A percentile compares a stretch with the other conserved stretches of the same genome.
Evolutionary conservation across 2,888 invertebrate genomes (phyloP).

Genomic region (Smittia aterrima): DNA sequence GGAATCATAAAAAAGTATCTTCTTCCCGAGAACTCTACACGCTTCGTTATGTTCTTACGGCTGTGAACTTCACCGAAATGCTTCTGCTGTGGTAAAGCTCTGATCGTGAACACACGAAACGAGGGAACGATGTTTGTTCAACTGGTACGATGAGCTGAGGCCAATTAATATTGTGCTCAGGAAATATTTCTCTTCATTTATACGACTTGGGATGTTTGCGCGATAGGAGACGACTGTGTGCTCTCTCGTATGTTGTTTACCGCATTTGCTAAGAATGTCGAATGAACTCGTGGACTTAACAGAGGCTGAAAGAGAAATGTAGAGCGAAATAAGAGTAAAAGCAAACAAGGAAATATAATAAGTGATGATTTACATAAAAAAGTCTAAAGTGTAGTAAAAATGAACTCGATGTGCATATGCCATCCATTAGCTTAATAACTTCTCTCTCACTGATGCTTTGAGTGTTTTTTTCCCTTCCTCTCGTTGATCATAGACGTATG

Average conservation of each 20-base stretch:
- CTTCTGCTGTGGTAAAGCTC: background rate
- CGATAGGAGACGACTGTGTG: background rate
- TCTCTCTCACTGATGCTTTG: constrained; percentile 4
- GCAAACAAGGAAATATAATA: constrained; percentile 22
- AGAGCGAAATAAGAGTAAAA: background rate
- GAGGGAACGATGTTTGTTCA: background rate
- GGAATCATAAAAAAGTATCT: constrained; percentile 8
- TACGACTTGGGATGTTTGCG: background rate
- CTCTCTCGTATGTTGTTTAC: background rate
- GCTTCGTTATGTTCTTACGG: background rate
- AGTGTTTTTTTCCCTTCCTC: background rate
- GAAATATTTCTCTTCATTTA: constrained; percentile 14
- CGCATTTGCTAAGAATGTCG: background rate
- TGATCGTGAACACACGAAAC: background rate
- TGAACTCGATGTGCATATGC: constrained; percentile 16
- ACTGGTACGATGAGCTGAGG: constrained; percentile 9
- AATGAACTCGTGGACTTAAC: too few relatives aligned
- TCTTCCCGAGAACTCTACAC: background rate
- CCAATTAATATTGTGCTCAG: constrained; percentile 15
- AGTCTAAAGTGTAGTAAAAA: constrained; percentile 19
- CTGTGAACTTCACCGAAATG: background rate
- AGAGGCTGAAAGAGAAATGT: too few relatives aligned
- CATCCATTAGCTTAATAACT: constrained; percentile 38
- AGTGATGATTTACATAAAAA: constrained; percentile 35
- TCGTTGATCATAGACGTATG: background rate